Conservation (phyloP, 30 jellyfish, hydroid and myxozoan genomes). For the Cassiopea andromeda region DNA sequence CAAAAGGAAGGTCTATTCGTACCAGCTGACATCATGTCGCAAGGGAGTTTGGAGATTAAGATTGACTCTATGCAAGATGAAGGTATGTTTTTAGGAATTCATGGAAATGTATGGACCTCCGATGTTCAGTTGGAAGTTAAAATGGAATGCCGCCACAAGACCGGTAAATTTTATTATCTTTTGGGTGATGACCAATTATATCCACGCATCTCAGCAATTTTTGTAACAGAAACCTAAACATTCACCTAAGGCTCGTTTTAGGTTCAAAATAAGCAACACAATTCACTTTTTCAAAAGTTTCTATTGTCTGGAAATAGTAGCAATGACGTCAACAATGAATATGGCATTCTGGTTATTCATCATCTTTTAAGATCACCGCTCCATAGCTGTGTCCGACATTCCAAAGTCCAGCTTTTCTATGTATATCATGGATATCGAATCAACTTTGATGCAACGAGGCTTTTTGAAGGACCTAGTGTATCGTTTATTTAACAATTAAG, state of each 20-base stretch:
- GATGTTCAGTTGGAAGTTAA: not conserved
- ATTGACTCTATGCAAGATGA: not conserved
- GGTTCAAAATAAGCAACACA: no score
- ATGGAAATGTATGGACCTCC: not conserved
- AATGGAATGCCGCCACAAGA: not conserved
- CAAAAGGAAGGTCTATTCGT: not conserved
- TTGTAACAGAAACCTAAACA: no score
- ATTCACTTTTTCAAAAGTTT: no score
- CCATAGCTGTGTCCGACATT: not conserved
- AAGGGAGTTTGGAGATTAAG: not conserved
- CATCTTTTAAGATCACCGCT: not conserved
- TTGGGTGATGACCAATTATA: no score
- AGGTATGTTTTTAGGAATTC: not conserved
- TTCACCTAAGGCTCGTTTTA: no score
- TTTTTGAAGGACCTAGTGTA: slow-evolving; percentile 23
- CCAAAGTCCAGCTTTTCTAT: not conserved
- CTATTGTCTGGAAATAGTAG: no score
- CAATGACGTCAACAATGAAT: no score
- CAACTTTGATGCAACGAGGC: not conserved
- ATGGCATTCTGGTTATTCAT: no score
- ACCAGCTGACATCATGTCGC: slow-evolving; percentile 30
- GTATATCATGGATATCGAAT: not conserved
- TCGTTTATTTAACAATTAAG: slow-evolving; percentile 44
- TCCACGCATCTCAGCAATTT: no score
- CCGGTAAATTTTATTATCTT: not conserved